Base-by-base conservation (phyloP, 2,888 invertebrate genomes). In the Ochlodes sylvanus region DNA sequence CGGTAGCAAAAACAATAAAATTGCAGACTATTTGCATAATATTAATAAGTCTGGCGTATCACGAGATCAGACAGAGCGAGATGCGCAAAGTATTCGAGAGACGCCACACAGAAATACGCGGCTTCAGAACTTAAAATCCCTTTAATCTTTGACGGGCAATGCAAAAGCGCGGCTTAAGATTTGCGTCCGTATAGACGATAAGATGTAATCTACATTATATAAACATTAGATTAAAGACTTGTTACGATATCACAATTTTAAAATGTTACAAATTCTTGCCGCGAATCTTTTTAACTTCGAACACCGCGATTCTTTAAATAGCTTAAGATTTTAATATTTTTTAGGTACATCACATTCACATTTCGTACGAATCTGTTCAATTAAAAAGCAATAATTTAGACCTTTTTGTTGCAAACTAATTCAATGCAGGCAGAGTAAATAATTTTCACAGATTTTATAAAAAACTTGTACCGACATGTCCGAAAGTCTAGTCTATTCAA, bases 61-160 rank as follows among this genome's bases (percentile, higher is more conserved):
- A 64, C 32, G 44, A 42, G 64, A 57, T 65, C 47, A 57, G 58
- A 15, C 32, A 4, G 19, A 9, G 21, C 47, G 19, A 65, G 41
- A 41, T 42, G 65, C 52, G 52, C 65, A 21, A 65, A 58, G 21
- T 65, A 65, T 58, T 58, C 52, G 50, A 58, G 27, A 58, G 65
- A 58, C 41, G 65, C 58, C 58, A 58, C 66, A 61, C 44, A 66
- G 65, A 41, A 66, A 52, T 54, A 42, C 44, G 47, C 27, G 38
- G 47, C 57, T 41, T 21, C 42, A 69, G 69, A 67, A 63, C 70
- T 70, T 68, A 71, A 65, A 65, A 74, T 73, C 73, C 72, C 68
- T 74, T 74, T 72, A 73, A 72, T 70, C 66, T 72, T 71, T 73
- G 72, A 74, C 71, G 69, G 68, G 73, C 71, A 70, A 67, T 79